Base-by-base conservation (phyloP, 2,797 vertebrate species). In the Sebastes jordani region DNA sequence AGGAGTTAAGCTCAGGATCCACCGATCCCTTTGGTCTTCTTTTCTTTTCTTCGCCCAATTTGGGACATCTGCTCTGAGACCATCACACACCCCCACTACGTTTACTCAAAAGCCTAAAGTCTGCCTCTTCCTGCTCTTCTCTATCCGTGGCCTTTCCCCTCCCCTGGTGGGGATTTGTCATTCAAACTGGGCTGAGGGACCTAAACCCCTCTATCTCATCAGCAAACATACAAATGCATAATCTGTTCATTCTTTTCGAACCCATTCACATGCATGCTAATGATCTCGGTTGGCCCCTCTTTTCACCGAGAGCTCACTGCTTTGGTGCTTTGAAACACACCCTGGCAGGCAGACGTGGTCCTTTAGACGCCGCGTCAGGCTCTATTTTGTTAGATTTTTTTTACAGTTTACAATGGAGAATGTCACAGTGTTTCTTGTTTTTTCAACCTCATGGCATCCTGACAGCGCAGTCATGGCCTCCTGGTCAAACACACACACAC, bases 181-280 rank as follows among this genome's bases (percentile, higher is more conserved):
- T 93, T 92, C 93, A 94, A 93, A 91, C 89, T 75, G 76, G 85
- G 86, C 76, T 88, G 85, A 90, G 93, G 91, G 16, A 91, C 86
- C 91, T 83, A 92, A 95, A 93, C 88, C 87, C 90, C 79, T 90
- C 93, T 86, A 96, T 96, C 95, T 94, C 90, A 94, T 95, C 91
- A 81, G 94, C 95, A 96, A 96, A 96, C 94, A 96, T 87, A 93
- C 92, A 93, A 88, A 94, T 92, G 93, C 92, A 95, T 96, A 95
- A 96, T 96, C 95, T 95, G 91, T 70, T 92, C 87, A 93, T 94
- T 95, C 90, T 93, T 81, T 88, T 23, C 54, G 27, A 58, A 65
- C 78, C 88, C 82, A 90, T 95, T 95, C 93, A 90, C 82, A 92
- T 91, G 91, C 91, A 94, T 93, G 90, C 93, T 93, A 93, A 94